Conservation (phyloP, 23 tunicate genomes). For the Oikopleura albicans region DNA sequence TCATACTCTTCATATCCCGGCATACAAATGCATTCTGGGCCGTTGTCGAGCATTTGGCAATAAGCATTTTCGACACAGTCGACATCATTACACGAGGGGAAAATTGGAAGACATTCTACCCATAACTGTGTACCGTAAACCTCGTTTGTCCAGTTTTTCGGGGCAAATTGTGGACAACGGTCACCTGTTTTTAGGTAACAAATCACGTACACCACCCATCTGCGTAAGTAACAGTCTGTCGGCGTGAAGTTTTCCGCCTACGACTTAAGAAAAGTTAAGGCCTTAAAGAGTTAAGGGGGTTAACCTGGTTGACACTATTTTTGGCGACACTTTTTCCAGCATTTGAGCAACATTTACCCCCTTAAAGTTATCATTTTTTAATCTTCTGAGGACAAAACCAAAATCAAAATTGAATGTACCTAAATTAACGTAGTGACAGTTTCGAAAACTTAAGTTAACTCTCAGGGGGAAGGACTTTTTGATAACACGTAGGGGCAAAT, state of each 20-base stretch:
- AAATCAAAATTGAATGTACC: too few relatives aligned
- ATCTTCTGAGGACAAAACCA: too few relatives aligned
- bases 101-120: neutral
- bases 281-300: too few relatives aligned
- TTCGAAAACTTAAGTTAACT: too few relatives aligned
- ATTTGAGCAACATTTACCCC: too few relatives aligned
- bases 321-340: too few relatives aligned
- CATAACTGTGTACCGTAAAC: neutral
- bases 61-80: neutral
- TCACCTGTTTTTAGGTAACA: neutral
- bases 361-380: too few relatives aligned
- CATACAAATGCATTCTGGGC: slow-evolving; percentile 1
- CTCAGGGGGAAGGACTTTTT: too few relatives aligned
- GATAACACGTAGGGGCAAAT: too few relatives aligned
- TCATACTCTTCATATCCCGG: neutral
- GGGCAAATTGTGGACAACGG: neutral
- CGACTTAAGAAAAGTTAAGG: too few relatives aligned
- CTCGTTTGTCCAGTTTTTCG: neutral
- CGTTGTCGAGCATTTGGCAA: neutral
- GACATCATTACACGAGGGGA: neutral
- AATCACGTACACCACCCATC: neutral
- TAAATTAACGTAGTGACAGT: too few relatives aligned
- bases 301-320: too few relatives aligned
- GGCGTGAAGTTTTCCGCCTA: neutral
- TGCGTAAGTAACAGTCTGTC: neutral